phyloP scores from a whole-genome alignment of 2,113 vertebrate species.

The Puffinus mauretanicus region DNA sequence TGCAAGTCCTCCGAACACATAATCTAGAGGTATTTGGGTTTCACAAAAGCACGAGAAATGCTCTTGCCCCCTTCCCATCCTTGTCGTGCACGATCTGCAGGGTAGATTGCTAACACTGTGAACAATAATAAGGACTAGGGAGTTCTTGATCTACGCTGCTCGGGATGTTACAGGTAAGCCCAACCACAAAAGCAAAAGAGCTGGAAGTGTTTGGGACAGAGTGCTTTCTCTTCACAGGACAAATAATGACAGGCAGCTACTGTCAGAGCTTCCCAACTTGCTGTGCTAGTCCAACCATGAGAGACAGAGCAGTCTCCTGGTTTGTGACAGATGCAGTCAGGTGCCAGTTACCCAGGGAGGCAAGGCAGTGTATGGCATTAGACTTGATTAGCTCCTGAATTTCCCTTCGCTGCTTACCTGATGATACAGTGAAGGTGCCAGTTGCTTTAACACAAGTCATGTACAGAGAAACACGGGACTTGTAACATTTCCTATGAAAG shows the following conservation, averaged over 20 bases:
- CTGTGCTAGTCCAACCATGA: neutral
- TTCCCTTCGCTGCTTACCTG: neutral
- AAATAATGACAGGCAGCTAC: neutral
- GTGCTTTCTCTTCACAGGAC: neutral
- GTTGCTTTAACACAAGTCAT: neutral
- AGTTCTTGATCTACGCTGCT: neutral
- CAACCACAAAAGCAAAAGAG: neutral
- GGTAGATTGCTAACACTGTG: neutral
- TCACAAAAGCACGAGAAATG: neutral
- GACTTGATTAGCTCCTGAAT: neutral
- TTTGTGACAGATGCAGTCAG: neutral
- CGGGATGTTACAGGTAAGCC: neutral
- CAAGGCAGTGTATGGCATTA: no score
- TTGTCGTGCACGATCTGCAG: neutral
- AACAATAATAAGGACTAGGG: fast-evolving
- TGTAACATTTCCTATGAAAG: neutral
- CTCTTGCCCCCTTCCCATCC: neutral
- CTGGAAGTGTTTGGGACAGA: neutral
- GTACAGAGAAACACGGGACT: neutral
- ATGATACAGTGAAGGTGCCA: neutral
- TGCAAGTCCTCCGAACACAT: neutral
- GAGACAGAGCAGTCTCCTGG: neutral
- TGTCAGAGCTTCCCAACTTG: neutral
- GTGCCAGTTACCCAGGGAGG: neutral
- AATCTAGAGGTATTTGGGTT: neutral